phyloP scores from a whole-genome alignment of 2,888 invertebrate species.

The Euphydryas editha region DNA sequence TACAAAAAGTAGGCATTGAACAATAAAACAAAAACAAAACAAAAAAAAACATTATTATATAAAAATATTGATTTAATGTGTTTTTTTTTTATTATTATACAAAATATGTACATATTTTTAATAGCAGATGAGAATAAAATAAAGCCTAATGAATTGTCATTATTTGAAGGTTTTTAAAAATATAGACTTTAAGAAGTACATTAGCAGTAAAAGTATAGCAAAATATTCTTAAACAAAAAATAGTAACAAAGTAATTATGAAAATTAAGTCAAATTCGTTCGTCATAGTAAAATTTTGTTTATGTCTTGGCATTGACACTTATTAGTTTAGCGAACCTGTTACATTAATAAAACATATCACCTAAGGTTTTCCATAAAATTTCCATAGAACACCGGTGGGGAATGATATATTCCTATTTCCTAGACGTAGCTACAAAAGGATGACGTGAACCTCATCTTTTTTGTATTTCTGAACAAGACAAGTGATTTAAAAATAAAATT shows the following conservation, averaged over 20 bases:
- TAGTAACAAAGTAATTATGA: conserved; percentile 1
- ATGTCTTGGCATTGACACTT: conserved; percentile 68
- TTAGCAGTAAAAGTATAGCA: not conserved
- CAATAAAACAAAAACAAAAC: too few species aligned
- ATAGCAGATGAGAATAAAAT: too few species aligned
- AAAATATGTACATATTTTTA: too few species aligned
- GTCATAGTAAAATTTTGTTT: conserved; percentile 42
- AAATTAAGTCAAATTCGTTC: conserved; percentile 21
- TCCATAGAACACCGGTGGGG: conserved; percentile 52
- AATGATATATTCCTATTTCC: conserved; percentile 41
- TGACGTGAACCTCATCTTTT: conserved; percentile 43
- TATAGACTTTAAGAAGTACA: not conserved
- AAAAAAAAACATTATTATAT: too few species aligned
- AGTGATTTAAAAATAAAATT: too few species aligned
- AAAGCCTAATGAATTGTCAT: too few species aligned
- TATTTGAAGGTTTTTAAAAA: not conserved
- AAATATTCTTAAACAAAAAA: conserved; percentile 1
- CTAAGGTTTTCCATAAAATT: conserved; percentile 49
- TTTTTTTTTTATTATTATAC: too few species aligned
- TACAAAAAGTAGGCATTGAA: too few species aligned
- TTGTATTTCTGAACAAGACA: conserved; percentile 18
- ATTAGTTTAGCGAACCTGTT: conserved; percentile 59
- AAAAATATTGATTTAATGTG: too few species aligned
- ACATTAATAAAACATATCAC: conserved; percentile 59
- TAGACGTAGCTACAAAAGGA: conserved; percentile 24